Evolutionary conservation across 2,888 invertebrate genomes (phyloP), one percentile per base, ranked within the genome.

Genomic region (Plagodis dolabraria): DNA sequence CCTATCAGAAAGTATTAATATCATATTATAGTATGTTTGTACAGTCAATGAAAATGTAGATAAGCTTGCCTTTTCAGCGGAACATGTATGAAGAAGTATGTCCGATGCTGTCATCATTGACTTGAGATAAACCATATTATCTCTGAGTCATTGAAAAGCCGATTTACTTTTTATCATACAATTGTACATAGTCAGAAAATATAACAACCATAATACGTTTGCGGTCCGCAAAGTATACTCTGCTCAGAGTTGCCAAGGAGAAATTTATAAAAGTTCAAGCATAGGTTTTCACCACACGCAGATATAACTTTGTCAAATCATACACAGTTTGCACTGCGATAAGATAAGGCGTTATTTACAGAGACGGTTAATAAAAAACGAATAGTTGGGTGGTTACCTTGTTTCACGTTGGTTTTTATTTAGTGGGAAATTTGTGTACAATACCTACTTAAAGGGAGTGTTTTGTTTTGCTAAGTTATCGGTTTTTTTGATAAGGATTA

Each of bases 271-370:
- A 50, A 42, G 33, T 12, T 40, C 34, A 35, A 43, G 47, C 44
- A 38, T 48, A 35, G 38, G 10, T 0, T 43, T 47, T 44, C 8
- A 8, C 33, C 8, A n/a, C 35, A 52, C 5, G 64, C 56, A 62
- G 47, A 58, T 34, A 35, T 53, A 61, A 61, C 42, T 60, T 62
- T 60, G 65, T 58, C 53, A 60, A 57, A 57, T 55, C 61, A 58
- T 48, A 53, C 54, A 46, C 55, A 42, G 59, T 44, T 53, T 58
- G 58, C 45, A n/a, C 0, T 33, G 6, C 63, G 82, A 82, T 82
- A 79, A 81, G 80, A 77, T 76, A 74, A 67, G 50, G 55, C 47
- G 36, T 57, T 77, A 72, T 75, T 77, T 71, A 64, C 71, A 38
- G 70, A 77, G 76, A 77, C 72, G 70, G 69, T 55, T 73, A 71